Conservation (phyloP, 2,888 invertebrate genomes). For the Chrysolina oricalcia region DNA sequence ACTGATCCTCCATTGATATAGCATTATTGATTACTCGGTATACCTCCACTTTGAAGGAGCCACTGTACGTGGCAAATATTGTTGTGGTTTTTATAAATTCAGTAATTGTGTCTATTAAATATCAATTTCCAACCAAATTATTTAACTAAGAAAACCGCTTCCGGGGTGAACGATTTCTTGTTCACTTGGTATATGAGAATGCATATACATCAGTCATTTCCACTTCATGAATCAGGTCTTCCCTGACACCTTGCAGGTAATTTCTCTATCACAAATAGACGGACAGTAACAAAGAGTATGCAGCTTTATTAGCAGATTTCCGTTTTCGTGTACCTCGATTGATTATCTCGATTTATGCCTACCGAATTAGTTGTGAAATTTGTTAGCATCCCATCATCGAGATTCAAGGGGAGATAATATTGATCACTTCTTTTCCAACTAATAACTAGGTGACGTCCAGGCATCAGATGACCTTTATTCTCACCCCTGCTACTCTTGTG, state of each 20-base stretch:
- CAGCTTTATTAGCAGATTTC: constrained; percentile 34
- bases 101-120: too few relatives aligned
- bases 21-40: too few relatives aligned
- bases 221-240: constrained; percentile 9
- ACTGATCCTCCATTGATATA: too few relatives aligned
- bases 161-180: not conserved
- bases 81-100: too few relatives aligned
- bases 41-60: too few relatives aligned
- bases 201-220: constrained; percentile 5
- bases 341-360: constrained; percentile 41
- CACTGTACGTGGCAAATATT: too few relatives aligned
- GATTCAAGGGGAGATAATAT: constrained; percentile 37
- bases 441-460: constrained; percentile 75
- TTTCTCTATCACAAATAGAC: constrained; percentile 21
- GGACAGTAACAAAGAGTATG: constrained; percentile 20
- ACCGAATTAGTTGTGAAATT: constrained; percentile 40
- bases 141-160: not conserved
- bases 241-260: not conserved
- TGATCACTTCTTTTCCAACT: constrained; percentile 33
- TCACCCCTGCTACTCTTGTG: not conserved
- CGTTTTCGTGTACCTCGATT: constrained; percentile 26
- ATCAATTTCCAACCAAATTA: not conserved
- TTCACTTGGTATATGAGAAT: not conserved
- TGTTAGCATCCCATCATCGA: constrained; percentile 29
- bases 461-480: constrained; percentile 75